A percentile compares a stretch with the other conserved stretches of the same genome.
These are phyloP conservation scores for Calosoma granatense DNA, from an alignment of 1,140 invertebrate species.

Conservation along the genomic window DNA sequence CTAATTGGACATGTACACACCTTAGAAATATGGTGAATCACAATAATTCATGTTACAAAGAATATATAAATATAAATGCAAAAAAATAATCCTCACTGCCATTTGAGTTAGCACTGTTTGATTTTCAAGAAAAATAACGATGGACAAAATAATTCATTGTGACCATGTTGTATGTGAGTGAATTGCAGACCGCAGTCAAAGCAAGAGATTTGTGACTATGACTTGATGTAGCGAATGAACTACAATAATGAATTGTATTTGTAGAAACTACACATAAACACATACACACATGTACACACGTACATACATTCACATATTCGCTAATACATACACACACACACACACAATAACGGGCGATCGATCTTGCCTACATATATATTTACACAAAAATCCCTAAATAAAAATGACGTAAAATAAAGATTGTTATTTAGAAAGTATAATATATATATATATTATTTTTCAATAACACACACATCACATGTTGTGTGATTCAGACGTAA, in stretches of 20 bases:
- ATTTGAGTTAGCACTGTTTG: too few species aligned
- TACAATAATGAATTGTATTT: background rate
- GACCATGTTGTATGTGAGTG: too few species aligned
- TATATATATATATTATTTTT: slow-evolving; percentile 6
- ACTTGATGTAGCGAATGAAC: background rate
- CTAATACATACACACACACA: background rate
- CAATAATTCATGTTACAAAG: too few species aligned
- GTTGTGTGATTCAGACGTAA: too few species aligned
- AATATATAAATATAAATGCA: too few species aligned
- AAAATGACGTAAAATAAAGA: background rate
- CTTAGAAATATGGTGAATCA: too few species aligned
- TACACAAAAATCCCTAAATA: background rate
- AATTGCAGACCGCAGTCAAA: background rate
- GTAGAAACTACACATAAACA: background rate
- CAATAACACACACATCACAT: background rate
- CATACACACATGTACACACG: background rate
- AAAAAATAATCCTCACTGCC: too few species aligned
- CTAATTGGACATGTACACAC: too few species aligned
- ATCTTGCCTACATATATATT: background rate
- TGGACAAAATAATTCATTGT: too few species aligned
- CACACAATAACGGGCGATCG: background rate
- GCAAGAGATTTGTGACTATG: background rate
- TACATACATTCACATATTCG: background rate
- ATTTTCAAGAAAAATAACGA: too few species aligned
- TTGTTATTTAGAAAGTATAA: slow-evolving; percentile 3